Base-by-base conservation (phyloP, 2,888 invertebrate genomes). In the Drosophila leonis region DNA sequence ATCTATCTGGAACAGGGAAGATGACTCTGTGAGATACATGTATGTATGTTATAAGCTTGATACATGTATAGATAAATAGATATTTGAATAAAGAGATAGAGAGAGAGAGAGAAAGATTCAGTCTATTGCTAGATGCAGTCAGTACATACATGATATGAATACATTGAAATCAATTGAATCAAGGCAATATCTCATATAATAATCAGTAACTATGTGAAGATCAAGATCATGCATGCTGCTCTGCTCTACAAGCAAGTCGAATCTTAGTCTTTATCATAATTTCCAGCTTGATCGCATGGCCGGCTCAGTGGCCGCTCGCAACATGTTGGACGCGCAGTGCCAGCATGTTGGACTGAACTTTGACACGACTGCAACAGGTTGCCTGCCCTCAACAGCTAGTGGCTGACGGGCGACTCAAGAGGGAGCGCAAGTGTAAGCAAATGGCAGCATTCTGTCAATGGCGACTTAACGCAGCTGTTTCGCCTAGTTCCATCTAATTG, bases 321-420 rank as follows among this genome's bases (percentile, higher is more conserved):
- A 74, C 73, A 74, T 39, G 73, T 73, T 73, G n/a, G 62, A 18
- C 29, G 37, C 54, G 48, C 10, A 9, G 31, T 27, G 24, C 48
- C 52, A 39, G 31, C 62, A 27, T 33, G 69, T 75, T 69, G 68
- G 52, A 35, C 31, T 73, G 63, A 74, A 74, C 73, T 74, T 13
- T 74, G 73, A 74, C 74, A 75, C 70, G 65, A 75, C 57, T 75
- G 68, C 74, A 75, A 75, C 74, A 75, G 74, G 74, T 75, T 75
- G 75, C 65, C 46, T 54, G 31, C 18, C 6, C 54, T 8, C 7
- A n/a, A n/a, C 39, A n/a, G 39, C 39, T n/a, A 1, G 6, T 37
- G 13, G 20, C 29, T 42, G 49, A 68, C 35, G 35, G 35, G 4
- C 12, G 35, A 13, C 35, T 13, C 41, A 18, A 4, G 41, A 12